Evolutionary conservation across 1,140 invertebrate genomes (phyloP).

Genomic region (Branchinecta lynchi): DNA sequence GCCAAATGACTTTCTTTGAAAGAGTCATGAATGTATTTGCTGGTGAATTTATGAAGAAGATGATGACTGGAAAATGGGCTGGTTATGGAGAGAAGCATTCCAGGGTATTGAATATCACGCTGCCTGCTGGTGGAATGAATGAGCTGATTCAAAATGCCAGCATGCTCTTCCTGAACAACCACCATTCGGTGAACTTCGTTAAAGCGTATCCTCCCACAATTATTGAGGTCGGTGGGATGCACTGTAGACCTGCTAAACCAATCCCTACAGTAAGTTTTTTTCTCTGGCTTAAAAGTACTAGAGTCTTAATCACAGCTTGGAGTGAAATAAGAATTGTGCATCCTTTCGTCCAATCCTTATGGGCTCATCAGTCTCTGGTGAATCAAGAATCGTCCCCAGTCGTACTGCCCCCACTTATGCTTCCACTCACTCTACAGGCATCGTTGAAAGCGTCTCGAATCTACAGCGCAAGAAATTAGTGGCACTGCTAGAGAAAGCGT

Average conservation of each 20-base stretch:
- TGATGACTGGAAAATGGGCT: background rate
- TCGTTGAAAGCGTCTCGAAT: too few relatives aligned
- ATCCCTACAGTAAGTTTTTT: constrained; percentile 31
- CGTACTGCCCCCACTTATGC: too few relatives aligned
- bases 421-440: too few relatives aligned
- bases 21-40: background rate
- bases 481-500: too few relatives aligned
- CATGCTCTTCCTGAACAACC: constrained; percentile 23
- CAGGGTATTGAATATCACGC: constrained; percentile 15
- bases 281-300: background rate
- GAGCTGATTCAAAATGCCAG: constrained; percentile 23
- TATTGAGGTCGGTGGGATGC: constrained; percentile 24
- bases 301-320: too few relatives aligned
- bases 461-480: too few relatives aligned
- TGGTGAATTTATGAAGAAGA: background rate
- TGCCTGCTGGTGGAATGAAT: constrained; percentile 23
- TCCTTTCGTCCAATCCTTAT: too few relatives aligned
- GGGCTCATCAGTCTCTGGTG: too few relatives aligned
- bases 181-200: constrained; percentile 19
- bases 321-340: too few relatives aligned
- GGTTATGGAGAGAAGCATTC: constrained; percentile 12
- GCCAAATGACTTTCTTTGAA: constrained; percentile 24
- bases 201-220: constrained; percentile 20
- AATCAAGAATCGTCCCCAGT: too few relatives aligned
- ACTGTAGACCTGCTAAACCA: constrained; percentile 23